Evolutionary conservation across 2,797 vertebrate species (phyloP).

Genomic region (Anabacerthia variegaticeps): DNA sequence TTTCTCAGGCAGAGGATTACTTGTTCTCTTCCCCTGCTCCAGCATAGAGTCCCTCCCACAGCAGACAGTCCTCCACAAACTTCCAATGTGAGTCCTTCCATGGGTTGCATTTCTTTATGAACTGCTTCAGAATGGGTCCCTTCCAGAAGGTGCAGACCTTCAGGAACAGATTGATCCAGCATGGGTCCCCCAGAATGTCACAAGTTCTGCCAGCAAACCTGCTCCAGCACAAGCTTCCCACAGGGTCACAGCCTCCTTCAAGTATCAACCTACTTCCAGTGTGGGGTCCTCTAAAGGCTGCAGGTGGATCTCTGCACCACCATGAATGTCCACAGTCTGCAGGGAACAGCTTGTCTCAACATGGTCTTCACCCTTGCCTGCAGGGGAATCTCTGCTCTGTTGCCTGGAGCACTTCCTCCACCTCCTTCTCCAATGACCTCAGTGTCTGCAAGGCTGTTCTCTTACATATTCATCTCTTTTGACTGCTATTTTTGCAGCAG

Average conservation of each 20-base stretch:
- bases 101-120: neutral
- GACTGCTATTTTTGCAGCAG: neutral
- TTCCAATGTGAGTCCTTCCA: neutral
- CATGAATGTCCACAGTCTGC: neutral
- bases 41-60: neutral
- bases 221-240: neutral
- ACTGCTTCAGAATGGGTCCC: neutral
- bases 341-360: neutral
- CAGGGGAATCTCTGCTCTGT: neutral
- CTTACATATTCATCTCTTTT: neutral
- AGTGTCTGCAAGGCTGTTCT: neutral
- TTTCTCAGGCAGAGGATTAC: neutral
- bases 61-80: neutral
- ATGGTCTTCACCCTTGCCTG: rapidly evolving
- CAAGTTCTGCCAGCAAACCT: neutral
- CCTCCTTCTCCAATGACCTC: neutral
- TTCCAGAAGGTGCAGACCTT: neutral
- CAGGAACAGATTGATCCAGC: neutral
- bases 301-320: neutral
- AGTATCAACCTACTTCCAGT: neutral
- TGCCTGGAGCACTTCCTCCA: neutral
- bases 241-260: neutral
- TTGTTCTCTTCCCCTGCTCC: neutral
- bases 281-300: neutral
- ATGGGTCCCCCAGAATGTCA: rapidly evolving